Evolutionary conservation across 1,140 invertebrate species (phyloP).

Genomic region (Berghia stephanieae): DNA sequence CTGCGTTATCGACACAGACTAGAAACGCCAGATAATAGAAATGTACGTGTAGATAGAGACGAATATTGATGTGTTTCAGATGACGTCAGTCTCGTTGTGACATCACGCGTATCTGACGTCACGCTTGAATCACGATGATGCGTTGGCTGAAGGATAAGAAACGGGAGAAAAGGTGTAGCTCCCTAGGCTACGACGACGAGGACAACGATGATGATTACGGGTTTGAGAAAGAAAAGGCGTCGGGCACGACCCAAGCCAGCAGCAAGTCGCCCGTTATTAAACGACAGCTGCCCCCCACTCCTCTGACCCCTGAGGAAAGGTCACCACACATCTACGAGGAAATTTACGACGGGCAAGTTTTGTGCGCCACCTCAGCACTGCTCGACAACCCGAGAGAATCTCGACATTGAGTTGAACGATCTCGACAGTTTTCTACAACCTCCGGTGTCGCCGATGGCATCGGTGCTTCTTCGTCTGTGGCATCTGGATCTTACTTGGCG

Average conservation of each 20-base stretch:
- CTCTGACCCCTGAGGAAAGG: constrained; percentile 35
- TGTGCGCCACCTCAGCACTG: constrained; percentile 8
- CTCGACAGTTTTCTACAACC: neutral
- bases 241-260: constrained; percentile 11
- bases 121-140: constrained; percentile 42
- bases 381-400: neutral
- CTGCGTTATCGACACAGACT: too few species aligned
- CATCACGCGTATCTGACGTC: neutral
- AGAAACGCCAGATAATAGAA: too few species aligned
- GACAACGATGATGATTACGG: constrained; percentile 45
- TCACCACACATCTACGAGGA: constrained; percentile 50
- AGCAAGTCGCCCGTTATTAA: constrained; percentile 12
- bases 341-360: constrained; percentile 41
- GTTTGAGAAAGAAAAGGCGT: constrained; percentile 35
- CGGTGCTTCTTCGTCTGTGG: too few species aligned
- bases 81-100: too few species aligned
- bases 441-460: neutral
- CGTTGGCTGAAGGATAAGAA: constrained; percentile 49
- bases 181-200: constrained; percentile 19
- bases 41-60: too few species aligned
- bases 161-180: constrained; percentile 28
- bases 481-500: too few species aligned
- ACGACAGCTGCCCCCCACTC: constrained; percentile 31
- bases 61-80: too few species aligned
- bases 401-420: neutral